Percentiles rank a stretch among this genome's conserved stretches.
phyloP scores from a whole-genome alignment of 2,888 invertebrate genomes.

The Anarsia innoxiella region DNA sequence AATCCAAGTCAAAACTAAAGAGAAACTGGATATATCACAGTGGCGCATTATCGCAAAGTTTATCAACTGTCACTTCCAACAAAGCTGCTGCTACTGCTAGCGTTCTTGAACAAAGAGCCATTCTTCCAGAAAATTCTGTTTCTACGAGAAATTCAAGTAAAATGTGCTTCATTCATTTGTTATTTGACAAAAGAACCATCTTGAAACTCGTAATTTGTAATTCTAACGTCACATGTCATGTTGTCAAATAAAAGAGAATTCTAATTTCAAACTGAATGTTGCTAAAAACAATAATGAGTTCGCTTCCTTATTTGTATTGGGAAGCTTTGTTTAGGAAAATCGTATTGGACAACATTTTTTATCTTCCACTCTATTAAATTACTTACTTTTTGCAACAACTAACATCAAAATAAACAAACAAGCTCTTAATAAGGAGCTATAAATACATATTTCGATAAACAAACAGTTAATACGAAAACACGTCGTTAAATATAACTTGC shows the following conservation, averaged over 20 bases:
- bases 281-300: too few species aligned
- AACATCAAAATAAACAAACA: too few species aligned
- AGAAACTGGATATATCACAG: constrained; percentile 1
- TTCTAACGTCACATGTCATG: constrained; percentile 30
- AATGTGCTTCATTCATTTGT: background rate
- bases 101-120: constrained; percentile 28
- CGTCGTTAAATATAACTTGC: background rate
- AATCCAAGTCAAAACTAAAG: background rate
- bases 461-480: too few species aligned
- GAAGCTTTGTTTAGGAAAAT: too few species aligned
- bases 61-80: constrained; percentile 14
- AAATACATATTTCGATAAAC: too few species aligned
- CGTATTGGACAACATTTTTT: too few species aligned
- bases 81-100: constrained; percentile 9
- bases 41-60: constrained; percentile 9
- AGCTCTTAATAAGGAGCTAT: too few species aligned
- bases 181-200: constrained; percentile 18
- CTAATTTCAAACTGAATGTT: constrained; percentile 30
- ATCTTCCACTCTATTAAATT: too few species aligned
- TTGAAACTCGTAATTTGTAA: constrained; percentile 16
- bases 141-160: constrained; percentile 25
- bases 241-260: constrained; percentile 28
- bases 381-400: too few species aligned
- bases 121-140: constrained; percentile 16
- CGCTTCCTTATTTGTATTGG: too few species aligned